These are phyloP conservation scores for Sebastes matsubarae DNA, from an alignment of 2,797 vertebrate genomes.

Conservation along the genomic window DNA sequence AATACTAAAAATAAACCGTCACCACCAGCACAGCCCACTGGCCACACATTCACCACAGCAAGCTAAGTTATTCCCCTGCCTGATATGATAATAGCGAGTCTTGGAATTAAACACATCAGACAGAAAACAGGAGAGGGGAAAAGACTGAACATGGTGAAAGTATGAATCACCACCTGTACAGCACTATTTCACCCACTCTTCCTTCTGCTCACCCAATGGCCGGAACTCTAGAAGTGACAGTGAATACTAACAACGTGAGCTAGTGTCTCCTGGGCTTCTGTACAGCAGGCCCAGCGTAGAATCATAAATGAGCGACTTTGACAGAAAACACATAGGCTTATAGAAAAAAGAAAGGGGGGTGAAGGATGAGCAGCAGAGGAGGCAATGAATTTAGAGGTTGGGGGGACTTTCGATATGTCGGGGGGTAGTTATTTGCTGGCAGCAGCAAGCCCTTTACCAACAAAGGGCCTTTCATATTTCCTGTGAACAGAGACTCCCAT, in stretches of 20 bases:
- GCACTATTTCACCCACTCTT: slow-evolving; percentile 39
- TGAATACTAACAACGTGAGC: slow-evolving; percentile 75
- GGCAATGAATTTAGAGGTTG: slow-evolving; percentile 81
- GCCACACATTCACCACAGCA: slow-evolving; percentile 53
- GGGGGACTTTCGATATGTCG: slow-evolving; percentile 80
- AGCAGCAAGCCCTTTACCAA: slow-evolving; percentile 78
- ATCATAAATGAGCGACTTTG: slow-evolving; percentile 79
- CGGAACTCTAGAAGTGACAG: slow-evolving; percentile 65
- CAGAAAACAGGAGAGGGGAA: slow-evolving; percentile 9
- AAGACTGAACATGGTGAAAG: slow-evolving; percentile 31
- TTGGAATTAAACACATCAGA: slow-evolving; percentile 26
- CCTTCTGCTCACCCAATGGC: slow-evolving; percentile 47
- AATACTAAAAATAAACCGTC: slow-evolving; percentile 70
- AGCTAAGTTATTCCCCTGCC: slow-evolving; percentile 13
- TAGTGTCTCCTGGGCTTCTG: slow-evolving; percentile 66
- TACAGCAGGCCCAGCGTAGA: slow-evolving; percentile 62
- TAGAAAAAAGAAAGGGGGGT: slow-evolving; percentile 37
- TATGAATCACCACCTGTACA: slow-evolving; percentile 65
- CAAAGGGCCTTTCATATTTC: slow-evolving; percentile 85
- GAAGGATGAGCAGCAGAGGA: slow-evolving; percentile 78
- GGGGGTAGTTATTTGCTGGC: slow-evolving; percentile 82
- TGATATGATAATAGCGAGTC: slow-evolving; percentile 4
- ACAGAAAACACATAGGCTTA: slow-evolving; percentile 77
- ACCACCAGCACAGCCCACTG: slow-evolving; percentile 42
- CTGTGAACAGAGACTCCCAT: slow-evolving; percentile 82